Evolutionary conservation across 2,113 vertebrate species (phyloP).

Genomic region (Urocitellus parryii): DNA sequence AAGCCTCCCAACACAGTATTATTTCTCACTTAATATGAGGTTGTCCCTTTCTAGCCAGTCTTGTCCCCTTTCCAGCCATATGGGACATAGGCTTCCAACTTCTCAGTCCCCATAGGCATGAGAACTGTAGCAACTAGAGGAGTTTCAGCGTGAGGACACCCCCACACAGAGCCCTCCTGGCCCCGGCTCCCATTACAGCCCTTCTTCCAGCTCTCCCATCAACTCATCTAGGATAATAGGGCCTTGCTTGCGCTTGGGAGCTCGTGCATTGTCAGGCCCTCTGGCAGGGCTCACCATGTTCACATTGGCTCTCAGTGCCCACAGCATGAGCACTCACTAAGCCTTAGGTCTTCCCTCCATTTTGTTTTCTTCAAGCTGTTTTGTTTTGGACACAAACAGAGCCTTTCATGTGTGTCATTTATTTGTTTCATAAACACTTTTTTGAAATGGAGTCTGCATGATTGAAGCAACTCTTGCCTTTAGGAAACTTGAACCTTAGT

Average conservation of each 20-base stretch:
- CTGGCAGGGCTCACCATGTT: neutral
- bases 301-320: neutral
- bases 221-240: too few relatives aligned
- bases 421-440: conserved; percentile 15
- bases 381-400: neutral
- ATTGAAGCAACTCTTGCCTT: neutral
- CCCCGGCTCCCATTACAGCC: too few relatives aligned
- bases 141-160: neutral
- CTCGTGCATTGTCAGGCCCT: neutral
- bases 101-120: neutral
- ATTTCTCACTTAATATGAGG: neutral
- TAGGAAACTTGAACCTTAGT: neutral
- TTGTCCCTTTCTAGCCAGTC: neutral
- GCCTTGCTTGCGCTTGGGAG: neutral
- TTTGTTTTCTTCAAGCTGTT: neutral
- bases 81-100: neutral
- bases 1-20: neutral
- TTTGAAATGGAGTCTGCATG: neutral
- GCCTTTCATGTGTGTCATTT: neutral
- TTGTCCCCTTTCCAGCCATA: neutral
- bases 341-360: neutral
- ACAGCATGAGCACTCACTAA: neutral
- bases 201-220: neutral
- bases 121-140: neutral
- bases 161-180: neutral